Conservation (phyloP, 1,140 invertebrate species). For the Sesamia nonagrioides region DNA sequence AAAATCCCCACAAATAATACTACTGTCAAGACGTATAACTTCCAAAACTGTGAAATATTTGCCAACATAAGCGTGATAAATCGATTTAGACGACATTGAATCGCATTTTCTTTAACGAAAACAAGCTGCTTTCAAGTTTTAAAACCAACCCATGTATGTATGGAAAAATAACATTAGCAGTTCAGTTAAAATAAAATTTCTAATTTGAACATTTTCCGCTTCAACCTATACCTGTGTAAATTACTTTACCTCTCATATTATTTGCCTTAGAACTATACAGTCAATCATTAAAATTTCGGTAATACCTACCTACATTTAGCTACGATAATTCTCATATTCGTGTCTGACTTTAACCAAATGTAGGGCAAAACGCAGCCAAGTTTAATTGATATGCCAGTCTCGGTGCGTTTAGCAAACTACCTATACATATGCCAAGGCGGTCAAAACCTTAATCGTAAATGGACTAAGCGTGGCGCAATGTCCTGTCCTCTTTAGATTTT, state of each 20-base stretch:
- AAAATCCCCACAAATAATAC: no score
- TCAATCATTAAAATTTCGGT: conserved; percentile 30
- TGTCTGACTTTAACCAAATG: conserved; percentile 61
- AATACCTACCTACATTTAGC: conserved; percentile 15
- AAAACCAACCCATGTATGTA: neutral
- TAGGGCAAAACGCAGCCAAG: conserved; percentile 62
- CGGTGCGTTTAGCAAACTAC: conserved; percentile 64
- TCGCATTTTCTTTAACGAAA: neutral
- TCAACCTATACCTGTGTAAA: neutral
- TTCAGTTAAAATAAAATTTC: neutral
- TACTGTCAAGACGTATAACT: neutral
- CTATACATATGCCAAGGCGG: conserved; percentile 54
- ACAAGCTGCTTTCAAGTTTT: neutral
- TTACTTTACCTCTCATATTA: neutral
- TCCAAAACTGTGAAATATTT: neutral
- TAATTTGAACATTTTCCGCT: neutral
- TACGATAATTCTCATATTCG: conserved; percentile 52
- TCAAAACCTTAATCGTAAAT: conserved; percentile 38
- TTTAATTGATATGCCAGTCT: conserved; percentile 74
- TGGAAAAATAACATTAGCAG: neutral
- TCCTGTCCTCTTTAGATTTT: conserved; percentile 32
- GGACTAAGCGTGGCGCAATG: conserved; percentile 51
- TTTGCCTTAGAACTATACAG: neutral
- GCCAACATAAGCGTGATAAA: neutral
- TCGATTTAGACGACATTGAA: neutral